These are phyloP conservation scores for Vesta saturnalis DNA, from an alignment of 2,888 invertebrate genomes.

Conservation along the genomic window DNA sequence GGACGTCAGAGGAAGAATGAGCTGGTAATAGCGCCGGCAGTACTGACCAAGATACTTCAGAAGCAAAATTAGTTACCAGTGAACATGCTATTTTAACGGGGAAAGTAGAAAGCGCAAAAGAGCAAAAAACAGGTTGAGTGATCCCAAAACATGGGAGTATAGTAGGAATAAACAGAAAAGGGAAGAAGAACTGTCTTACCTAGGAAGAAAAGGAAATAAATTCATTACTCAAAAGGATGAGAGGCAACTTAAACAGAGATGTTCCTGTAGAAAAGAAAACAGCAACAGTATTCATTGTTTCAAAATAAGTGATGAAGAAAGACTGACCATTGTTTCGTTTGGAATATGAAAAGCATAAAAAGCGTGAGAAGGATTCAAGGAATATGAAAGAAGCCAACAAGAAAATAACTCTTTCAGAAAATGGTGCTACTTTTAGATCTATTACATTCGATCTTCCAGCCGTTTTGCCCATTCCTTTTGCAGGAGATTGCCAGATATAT, in stretches of 20 bases:
- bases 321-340: no score
- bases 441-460: conserved; percentile 13
- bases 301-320: no score
- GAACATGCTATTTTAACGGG: no score
- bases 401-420: background rate
- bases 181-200: background rate
- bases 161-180: background rate
- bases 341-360: no score
- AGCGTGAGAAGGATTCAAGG: no score
- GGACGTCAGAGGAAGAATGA: no score
- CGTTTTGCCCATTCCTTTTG: conserved; percentile 7
- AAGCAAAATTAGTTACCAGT: background rate
- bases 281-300: background rate
- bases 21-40: background rate
- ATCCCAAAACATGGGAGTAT: background rate
- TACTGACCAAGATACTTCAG: background rate
- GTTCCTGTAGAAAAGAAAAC: no score
- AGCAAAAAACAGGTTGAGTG: background rate
- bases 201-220: no score
- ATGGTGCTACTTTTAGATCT: conserved; percentile 3
- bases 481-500: conserved; percentile 16
- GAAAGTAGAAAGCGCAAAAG: background rate
- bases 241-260: no score
- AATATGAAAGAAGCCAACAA: conserved; percentile 12
- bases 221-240: background rate